phyloP scores from a whole-genome alignment of 2,888 invertebrate species.

The Bellardia pandia region DNA sequence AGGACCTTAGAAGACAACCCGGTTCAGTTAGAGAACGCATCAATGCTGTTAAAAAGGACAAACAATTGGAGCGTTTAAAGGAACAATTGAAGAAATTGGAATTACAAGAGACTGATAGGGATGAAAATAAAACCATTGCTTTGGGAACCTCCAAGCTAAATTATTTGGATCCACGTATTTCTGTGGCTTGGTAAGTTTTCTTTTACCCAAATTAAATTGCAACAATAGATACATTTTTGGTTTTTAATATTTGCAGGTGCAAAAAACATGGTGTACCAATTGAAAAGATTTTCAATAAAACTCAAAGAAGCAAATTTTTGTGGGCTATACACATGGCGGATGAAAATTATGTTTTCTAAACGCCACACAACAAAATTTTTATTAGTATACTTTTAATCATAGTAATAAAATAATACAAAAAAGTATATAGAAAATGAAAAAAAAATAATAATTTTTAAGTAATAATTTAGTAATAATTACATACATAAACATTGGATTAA shows the following conservation, averaged over 20 bases:
- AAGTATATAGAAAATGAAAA: constrained; percentile 23
- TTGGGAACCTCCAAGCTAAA: constrained; percentile 99
- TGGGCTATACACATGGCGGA: constrained; percentile 99
- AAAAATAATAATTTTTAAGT: constrained; percentile 62
- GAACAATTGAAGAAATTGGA: constrained; percentile 97
- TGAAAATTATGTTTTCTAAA: constrained; percentile 93
- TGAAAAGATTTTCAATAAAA: constrained; percentile 99
- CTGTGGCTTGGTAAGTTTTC: constrained; percentile 95
- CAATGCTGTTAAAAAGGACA: constrained; percentile 94
- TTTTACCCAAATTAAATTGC: not conserved
- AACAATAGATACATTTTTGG: not conserved
- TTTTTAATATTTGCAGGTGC: constrained; percentile 88
- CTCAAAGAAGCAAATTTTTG: constrained; percentile 99
- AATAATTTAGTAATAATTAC: constrained; percentile 60
- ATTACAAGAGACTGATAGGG: constrained; percentile 97
- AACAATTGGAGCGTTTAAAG: constrained; percentile 91
- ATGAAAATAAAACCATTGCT: constrained; percentile 99
- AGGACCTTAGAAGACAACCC: constrained; percentile 90
- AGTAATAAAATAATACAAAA: constrained; percentile 39
- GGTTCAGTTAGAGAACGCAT: constrained; percentile 93
- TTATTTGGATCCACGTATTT: constrained; percentile 99
- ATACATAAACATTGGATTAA: constrained; percentile 58
- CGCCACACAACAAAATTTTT: constrained; percentile 5
- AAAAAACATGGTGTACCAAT: constrained; percentile 98
- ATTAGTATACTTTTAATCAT: constrained; percentile 31